A percentile compares a stretch with the other conserved stretches of the same genome.
Evolutionary conservation across 2,888 invertebrate genomes (phyloP).

Genomic region (Philaethria dido): DNA sequence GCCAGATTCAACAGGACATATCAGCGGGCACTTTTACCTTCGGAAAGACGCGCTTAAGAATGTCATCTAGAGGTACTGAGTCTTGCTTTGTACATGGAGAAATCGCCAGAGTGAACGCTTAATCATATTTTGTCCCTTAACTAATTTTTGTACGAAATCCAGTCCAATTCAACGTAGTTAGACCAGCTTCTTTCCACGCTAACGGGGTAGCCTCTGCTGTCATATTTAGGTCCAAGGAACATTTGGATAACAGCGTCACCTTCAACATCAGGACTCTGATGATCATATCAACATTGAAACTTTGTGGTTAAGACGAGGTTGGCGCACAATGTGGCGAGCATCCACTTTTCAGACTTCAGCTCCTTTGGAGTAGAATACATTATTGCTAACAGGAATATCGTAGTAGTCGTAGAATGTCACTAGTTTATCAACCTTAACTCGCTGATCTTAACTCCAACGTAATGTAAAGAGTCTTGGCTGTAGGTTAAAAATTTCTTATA

Average conservation of each 20-base stretch:
- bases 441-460: constrained; percentile 85
- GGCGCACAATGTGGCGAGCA: constrained; percentile 83
- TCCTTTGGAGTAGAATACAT: constrained; percentile 61
- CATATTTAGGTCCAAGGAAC: constrained; percentile 88
- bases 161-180: constrained; percentile 86
- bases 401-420: constrained; percentile 87
- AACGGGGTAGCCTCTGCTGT: constrained; percentile 79
- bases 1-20: constrained; percentile 79
- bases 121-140: constrained; percentile 86
- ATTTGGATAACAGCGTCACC: constrained; percentile 85
- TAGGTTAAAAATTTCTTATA: constrained; percentile 86
- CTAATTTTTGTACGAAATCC: constrained; percentile 84
- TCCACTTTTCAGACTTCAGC: constrained; percentile 61
- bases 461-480: constrained; percentile 81
- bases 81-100: constrained; percentile 85
- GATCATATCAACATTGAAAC: constrained; percentile 85
- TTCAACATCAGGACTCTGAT: constrained; percentile 84
- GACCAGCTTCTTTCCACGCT: constrained; percentile 81
- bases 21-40: constrained; percentile 79
- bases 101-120: constrained; percentile 86
- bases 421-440: constrained; percentile 85
- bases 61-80: constrained; percentile 82
- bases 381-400: constrained; percentile 85
- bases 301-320: constrained; percentile 88
- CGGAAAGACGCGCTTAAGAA: constrained; percentile 84